Conservation (phyloP, 2,888 invertebrate genomes). For the Hecatera dysodea region DNA sequence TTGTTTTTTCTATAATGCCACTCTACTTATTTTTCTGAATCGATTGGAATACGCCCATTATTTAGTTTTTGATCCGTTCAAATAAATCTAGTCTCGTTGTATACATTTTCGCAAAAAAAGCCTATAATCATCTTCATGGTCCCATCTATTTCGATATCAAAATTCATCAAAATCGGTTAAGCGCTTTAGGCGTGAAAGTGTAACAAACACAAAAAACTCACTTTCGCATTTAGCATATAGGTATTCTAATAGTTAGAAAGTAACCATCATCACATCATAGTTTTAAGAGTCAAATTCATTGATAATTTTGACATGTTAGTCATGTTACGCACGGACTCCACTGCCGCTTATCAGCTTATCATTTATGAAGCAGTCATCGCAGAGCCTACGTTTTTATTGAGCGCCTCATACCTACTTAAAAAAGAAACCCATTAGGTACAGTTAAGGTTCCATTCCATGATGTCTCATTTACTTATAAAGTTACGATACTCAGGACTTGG, state of each 20-base stretch:
- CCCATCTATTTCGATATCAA: too few relatives aligned
- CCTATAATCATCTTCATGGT: too few relatives aligned
- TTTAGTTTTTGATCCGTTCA: too few relatives aligned
- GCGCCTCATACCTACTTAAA: not conserved
- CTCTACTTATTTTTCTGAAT: not conserved
- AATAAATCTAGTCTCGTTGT: too few relatives aligned
- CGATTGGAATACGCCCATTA: not conserved
- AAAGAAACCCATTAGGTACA: not conserved
- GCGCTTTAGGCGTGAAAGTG: too few relatives aligned
- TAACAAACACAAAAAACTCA: too few relatives aligned
- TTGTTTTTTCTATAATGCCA: not conserved
- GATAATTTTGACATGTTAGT: not conserved
- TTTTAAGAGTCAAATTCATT: not conserved
- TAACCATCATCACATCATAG: too few relatives aligned
- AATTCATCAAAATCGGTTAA: too few relatives aligned
- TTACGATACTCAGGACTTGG: not conserved
- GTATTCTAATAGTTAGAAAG: too few relatives aligned
- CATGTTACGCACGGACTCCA: not conserved
- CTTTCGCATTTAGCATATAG: too few relatives aligned
- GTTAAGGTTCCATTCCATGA: not conserved
- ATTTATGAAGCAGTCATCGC: not conserved
- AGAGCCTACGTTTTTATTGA: not conserved
- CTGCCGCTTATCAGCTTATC: not conserved
- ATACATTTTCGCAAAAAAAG: too few relatives aligned
- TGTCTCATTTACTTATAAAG: not conserved